Evolutionary conservation across 1,140 invertebrate species (phyloP).

Genomic region (Nixonia krombeini): DNA sequence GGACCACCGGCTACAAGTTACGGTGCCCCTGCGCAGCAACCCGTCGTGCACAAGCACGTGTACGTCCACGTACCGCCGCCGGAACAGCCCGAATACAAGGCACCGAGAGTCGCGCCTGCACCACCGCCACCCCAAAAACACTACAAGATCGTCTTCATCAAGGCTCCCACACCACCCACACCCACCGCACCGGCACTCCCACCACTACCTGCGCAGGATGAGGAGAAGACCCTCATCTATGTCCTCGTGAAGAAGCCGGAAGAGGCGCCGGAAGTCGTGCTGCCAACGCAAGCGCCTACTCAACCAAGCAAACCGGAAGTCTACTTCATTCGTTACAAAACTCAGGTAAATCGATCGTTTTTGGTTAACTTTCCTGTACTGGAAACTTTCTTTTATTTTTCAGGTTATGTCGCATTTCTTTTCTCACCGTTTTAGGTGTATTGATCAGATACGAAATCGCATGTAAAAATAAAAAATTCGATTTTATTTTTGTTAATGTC

Average conservation of each 20-base stretch:
- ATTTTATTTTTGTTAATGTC: no score
- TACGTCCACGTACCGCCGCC: constrained; percentile 89
- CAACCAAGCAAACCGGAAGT: constrained; percentile 89
- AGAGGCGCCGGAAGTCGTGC: constrained; percentile 82
- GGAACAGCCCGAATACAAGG: constrained; percentile 79
- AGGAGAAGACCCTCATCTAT: constrained; percentile 90
- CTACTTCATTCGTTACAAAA: constrained; percentile 90
- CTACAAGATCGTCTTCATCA: constrained; percentile 92
- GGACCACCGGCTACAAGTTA: constrained; percentile 77
- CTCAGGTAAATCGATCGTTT: constrained; percentile 77
- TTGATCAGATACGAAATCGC: no score
- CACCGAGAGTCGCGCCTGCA: constrained; percentile 70
- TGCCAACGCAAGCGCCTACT: constrained; percentile 83
- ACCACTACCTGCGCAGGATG: constrained; percentile 80
- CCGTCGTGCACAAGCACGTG: constrained; percentile 87
- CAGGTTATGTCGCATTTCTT: not conserved
- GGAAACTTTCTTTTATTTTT: constrained; percentile 9
- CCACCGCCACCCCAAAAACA: constrained; percentile 84
- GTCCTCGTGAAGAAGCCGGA: constrained; percentile 92
- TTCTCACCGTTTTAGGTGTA: no score
- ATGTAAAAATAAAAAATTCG: no score
- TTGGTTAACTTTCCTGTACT: no score
- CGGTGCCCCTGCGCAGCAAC: constrained; percentile 79
- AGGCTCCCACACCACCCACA: constrained; percentile 84
- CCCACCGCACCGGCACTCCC: constrained; percentile 83